phyloP scores from a whole-genome alignment of 1,140 invertebrate genomes.

The Tyrophagus putrescentiae region DNA sequence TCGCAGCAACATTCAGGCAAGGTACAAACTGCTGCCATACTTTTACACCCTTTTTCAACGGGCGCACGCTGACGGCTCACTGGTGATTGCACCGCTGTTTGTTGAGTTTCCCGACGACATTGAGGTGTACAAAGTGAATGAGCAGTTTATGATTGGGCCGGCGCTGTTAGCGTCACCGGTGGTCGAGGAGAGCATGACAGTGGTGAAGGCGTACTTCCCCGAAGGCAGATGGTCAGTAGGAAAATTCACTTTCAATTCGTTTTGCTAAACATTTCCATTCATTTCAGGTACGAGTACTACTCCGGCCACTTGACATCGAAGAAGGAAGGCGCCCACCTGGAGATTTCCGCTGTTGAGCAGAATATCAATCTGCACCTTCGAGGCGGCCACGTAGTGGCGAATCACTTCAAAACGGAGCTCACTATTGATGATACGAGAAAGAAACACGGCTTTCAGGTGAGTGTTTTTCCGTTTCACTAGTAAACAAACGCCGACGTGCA shows the following conservation, averaged over 20 bases:
- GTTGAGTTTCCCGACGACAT: conserved; percentile 56
- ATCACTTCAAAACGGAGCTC: conserved; percentile 27
- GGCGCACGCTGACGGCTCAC: conserved; percentile 30
- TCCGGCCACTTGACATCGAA: conserved; percentile 10
- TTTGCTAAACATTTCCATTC: background rate
- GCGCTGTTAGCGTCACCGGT: conserved; percentile 35
- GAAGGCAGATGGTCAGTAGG: conserved; percentile 49
- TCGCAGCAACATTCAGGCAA: conserved; percentile 43
- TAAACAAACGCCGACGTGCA: too few species aligned
- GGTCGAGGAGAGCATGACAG: conserved; percentile 30
- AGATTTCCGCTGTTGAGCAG: conserved; percentile 26
- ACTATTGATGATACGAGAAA: conserved; percentile 34
- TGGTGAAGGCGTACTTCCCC: conserved; percentile 50
- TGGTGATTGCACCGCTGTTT: conserved; percentile 53
- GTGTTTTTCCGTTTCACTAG: too few species aligned
- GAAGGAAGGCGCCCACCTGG: conserved; percentile 1
- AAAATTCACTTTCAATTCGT: background rate
- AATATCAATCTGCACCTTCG: conserved; percentile 34
- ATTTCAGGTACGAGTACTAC: conserved; percentile 26
- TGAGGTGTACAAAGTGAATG: conserved; percentile 52
- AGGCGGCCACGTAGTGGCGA: conserved; percentile 34
- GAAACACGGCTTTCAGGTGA: conserved; percentile 29
- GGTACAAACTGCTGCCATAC: conserved; percentile 62
- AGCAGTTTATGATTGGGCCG: conserved; percentile 42
- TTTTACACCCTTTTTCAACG: conserved; percentile 41